phyloP scores from a whole-genome alignment of 2,888 invertebrate species.

The Marasmarcha lunaedactyla region DNA sequence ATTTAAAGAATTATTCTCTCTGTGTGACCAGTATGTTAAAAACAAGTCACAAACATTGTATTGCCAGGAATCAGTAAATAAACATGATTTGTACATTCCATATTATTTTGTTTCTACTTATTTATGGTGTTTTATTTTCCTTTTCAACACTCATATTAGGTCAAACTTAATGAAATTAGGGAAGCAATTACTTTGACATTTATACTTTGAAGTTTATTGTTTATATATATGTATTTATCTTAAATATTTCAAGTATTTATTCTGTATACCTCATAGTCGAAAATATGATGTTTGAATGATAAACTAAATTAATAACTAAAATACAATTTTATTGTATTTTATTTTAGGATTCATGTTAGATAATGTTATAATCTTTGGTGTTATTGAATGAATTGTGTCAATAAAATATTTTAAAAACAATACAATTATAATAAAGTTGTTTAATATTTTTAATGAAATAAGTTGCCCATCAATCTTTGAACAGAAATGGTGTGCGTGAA shows the following conservation, averaged over 20 bases:
- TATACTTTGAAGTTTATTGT: too few species aligned
- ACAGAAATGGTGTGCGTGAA: too few species aligned
- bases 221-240: conserved; percentile 40
- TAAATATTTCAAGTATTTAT: conserved; percentile 57
- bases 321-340: conserved; percentile 64
- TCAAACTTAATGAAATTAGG: conserved; percentile 25
- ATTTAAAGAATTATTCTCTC: conserved; percentile 28
- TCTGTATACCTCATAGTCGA: conserved; percentile 67
- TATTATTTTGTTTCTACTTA: conserved; percentile 76
- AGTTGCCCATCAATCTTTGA: conserved; percentile 40
- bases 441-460: conserved; percentile 36
- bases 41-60: conserved; percentile 63
- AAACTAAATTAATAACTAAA: conserved; percentile 60
- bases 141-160: conserved; percentile 34
- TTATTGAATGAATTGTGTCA: conserved; percentile 73
- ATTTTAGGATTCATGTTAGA: conserved; percentile 71
- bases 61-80: conserved; percentile 76
- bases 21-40: conserved; percentile 34
- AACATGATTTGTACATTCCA: conserved; percentile 87
- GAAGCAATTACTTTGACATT: conserved; percentile 44
- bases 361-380: conserved; percentile 72
- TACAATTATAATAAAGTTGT: conserved; percentile 39
- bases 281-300: conserved; percentile 64
- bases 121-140: conserved; percentile 64
- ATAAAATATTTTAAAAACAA: conserved; percentile 71